Evolutionary conservation across 2,797 vertebrate species (phyloP).

Genomic region (Stomatorhinus walkeri): DNA sequence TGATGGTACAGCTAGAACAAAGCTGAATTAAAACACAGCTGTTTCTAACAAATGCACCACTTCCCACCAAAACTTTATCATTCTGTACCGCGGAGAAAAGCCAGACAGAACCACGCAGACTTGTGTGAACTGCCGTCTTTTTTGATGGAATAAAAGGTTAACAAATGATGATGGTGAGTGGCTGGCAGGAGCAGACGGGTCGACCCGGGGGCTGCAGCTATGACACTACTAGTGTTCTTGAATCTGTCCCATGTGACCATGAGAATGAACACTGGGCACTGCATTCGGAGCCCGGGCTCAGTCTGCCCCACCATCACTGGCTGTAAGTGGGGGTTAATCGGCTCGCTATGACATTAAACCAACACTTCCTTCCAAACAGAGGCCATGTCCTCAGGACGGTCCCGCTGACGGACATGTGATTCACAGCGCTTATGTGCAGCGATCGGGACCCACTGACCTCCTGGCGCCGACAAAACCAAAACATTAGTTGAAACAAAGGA

Average conservation of each 20-base stretch:
- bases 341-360: neutral
- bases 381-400: neutral
- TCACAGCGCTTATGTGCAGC: neutral
- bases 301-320: neutral
- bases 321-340: neutral
- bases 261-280: neutral
- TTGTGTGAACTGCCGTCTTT: neutral
- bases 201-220: neutral
- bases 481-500: neutral
- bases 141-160: neutral
- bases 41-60: neutral
- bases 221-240: constrained; percentile 24
- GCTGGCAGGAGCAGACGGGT: neutral
- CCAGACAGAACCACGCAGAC: neutral
- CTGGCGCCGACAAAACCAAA: neutral
- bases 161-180: constrained; percentile 16
- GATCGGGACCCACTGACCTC: neutral
- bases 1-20: neutral
- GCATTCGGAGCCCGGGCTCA: neutral
- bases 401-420: neutral
- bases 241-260: constrained; percentile 22
- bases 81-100: neutral
- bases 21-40: neutral
- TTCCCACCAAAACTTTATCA: neutral
- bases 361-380: neutral